phyloP scores from a whole-genome alignment of 2,888 invertebrate genomes.

The Ornithoptera alexandrae region DNA sequence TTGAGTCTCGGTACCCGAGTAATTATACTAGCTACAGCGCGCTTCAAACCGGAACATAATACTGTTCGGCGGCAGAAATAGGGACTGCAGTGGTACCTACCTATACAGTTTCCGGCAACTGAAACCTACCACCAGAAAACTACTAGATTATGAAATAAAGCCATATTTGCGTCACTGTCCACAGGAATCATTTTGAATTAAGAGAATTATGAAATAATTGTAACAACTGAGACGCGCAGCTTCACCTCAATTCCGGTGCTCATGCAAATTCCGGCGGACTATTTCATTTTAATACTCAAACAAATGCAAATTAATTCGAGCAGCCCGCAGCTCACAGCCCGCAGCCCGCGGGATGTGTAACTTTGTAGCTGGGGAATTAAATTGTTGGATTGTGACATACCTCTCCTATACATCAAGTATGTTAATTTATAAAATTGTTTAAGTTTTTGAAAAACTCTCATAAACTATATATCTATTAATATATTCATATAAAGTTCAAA shows the following conservation, averaged over 20 bases:
- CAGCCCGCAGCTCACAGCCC: not conserved
- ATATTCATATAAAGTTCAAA: too few relatives aligned
- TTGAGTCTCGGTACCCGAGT: too few relatives aligned
- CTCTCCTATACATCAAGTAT: conserved; percentile 5
- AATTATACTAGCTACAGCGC: too few relatives aligned
- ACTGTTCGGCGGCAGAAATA: too few relatives aligned
- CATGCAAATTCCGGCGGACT: not conserved
- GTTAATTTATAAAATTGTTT: not conserved
- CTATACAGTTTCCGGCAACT: too few relatives aligned
- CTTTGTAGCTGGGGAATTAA: conserved; percentile 5
- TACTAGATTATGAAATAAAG: too few relatives aligned
- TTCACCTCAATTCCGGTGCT: not conserved
- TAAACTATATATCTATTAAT: not conserved
- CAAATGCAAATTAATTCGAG: conserved; percentile 10
- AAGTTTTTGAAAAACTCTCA: not conserved
- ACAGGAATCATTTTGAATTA: not conserved
- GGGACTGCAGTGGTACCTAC: too few relatives aligned
- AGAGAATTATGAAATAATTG: not conserved
- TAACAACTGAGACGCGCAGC: not conserved
- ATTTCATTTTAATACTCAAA: conserved; percentile 16
- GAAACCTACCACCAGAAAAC: too few relatives aligned
- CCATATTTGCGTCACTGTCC: too few relatives aligned
- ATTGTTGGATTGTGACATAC: not conserved
- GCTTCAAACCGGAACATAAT: too few relatives aligned
- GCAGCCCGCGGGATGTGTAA: not conserved